Evolutionary conservation across 2,113 vertebrate species (phyloP).

Genomic region (Crocuta crocuta): DNA sequence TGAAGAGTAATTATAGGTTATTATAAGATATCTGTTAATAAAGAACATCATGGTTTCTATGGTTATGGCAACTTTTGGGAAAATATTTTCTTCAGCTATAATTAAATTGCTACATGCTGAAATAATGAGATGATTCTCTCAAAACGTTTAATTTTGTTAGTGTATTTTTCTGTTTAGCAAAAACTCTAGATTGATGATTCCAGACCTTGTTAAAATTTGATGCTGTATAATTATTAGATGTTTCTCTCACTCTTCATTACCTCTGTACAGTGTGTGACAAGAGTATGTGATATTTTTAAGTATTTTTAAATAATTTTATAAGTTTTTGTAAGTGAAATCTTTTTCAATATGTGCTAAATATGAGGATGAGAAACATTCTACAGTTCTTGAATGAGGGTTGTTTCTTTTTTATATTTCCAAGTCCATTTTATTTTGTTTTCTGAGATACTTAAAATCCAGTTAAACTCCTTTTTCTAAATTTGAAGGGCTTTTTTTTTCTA

Average conservation of each 20-base stretch:
- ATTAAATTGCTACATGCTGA: background rate
- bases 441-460: background rate
- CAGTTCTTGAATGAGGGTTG: background rate
- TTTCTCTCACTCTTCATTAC: constrained; percentile 1
- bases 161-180: background rate
- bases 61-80: background rate
- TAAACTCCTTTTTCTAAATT: background rate
- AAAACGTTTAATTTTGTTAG: background rate
- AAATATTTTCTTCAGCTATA: constrained; percentile 6
- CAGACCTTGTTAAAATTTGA: background rate
- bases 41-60: background rate
- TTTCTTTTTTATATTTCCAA: background rate
- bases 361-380: background rate
- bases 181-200: background rate
- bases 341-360: background rate
- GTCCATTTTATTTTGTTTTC: constrained; percentile 18
- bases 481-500: background rate
- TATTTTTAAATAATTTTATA: background rate
- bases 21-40: background rate
- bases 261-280: background rate
- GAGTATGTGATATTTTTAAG: background rate
- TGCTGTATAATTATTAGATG: background rate
- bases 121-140: background rate
- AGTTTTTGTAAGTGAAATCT: background rate
- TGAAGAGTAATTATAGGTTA: background rate